Percentiles rank a stretch among this genome's conserved stretches.
These are phyloP conservation scores for Amphilophus citrinellus DNA, from an alignment of 2,113 vertebrate genomes.

Conservation along the genomic window DNA sequence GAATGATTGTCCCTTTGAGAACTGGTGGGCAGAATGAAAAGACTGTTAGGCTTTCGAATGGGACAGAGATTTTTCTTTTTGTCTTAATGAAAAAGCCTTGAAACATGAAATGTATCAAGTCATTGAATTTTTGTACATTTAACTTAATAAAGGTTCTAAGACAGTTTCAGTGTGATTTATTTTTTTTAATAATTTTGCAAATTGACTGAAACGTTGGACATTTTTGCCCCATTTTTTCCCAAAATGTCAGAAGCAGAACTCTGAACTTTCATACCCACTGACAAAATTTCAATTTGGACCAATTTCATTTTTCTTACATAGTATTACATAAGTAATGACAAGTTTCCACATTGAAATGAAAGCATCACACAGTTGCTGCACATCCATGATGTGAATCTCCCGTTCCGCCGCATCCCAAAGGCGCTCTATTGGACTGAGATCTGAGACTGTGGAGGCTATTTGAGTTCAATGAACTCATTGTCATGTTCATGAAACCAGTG, in stretches of 20 bases:
- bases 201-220: neutral
- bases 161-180: slow-evolving; percentile 1
- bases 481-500: neutral
- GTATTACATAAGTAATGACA: neutral
- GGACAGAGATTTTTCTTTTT: slow-evolving; percentile 61
- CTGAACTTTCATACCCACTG: neutral
- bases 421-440: neutral
- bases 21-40: slow-evolving; percentile 51
- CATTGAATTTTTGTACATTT: slow-evolving; percentile 83
- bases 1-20: slow-evolving; percentile 58
- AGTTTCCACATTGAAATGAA: neutral
- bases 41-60: slow-evolving; percentile 77
- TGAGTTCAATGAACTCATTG: neutral
- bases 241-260: neutral
- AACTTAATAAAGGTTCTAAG: slow-evolving; percentile 82
- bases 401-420: neutral
- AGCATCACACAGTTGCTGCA: too few species aligned
- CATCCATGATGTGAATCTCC: neutral
- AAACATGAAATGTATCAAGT: slow-evolving; percentile 78
- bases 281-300: neutral
- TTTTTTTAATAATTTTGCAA: neutral
- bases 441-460: neutral
- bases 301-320: neutral
- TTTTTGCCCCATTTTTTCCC: neutral
- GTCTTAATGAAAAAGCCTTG: slow-evolving; percentile 81